Percentiles rank a stretch among this genome's conserved stretches.
phyloP scores from a whole-genome alignment of 2,888 invertebrate species.

The Eupithecia exiguata region DNA sequence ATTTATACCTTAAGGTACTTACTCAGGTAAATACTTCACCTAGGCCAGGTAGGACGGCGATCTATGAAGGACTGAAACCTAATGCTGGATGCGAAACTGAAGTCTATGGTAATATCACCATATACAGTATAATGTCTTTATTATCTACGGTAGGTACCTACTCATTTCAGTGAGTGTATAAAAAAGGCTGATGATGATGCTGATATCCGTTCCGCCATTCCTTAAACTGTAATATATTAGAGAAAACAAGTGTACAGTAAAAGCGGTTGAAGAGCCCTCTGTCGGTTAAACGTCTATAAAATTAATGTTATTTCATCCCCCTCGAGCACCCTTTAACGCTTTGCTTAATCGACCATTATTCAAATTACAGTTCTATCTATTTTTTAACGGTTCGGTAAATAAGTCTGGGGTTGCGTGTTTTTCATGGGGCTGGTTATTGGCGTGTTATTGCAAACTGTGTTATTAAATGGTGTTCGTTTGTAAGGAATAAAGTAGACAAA shows the following conservation, averaged over 20 bases:
- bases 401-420: constrained; percentile 26
- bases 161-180: neutral
- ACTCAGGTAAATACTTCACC: neutral
- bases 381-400: constrained; percentile 47
- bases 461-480: neutral
- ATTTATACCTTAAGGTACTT: neutral
- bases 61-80: neutral
- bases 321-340: constrained; percentile 39
- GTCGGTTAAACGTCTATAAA: constrained; percentile 58
- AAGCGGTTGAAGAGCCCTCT: constrained; percentile 36
- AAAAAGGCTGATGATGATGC: neutral
- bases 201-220: neutral
- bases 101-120: too few species aligned
- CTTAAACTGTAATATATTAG: constrained; percentile 1
- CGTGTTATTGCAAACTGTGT: constrained; percentile 12
- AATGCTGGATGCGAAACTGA: neutral
- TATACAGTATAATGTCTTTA: too few species aligned
- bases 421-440: constrained; percentile 12
- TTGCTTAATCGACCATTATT: constrained; percentile 62
- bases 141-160: neutral
- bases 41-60: neutral
- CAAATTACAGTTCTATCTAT: constrained; percentile 54
- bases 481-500: neutral
- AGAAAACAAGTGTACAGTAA: constrained; percentile 10
- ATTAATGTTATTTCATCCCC: constrained; percentile 52